These are phyloP conservation scores for Gasterosteus aculeatus DNA, from an alignment of 2,113 vertebrate genomes.

Conservation along the genomic window DNA sequence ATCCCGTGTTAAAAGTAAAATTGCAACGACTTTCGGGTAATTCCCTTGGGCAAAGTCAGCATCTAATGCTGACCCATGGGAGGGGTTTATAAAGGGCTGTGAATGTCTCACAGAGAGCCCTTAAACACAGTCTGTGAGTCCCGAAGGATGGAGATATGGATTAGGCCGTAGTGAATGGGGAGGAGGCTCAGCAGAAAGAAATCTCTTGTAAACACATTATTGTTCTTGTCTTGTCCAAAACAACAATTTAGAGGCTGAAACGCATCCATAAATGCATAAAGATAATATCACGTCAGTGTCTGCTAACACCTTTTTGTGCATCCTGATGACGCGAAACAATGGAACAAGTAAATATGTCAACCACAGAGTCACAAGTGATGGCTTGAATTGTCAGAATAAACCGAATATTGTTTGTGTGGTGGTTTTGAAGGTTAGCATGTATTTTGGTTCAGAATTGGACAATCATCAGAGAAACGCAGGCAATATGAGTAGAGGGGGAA, in stretches of 20 bases:
- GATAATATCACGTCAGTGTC: constrained; percentile 55
- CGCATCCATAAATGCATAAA: constrained; percentile 68
- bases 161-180: constrained; percentile 20
- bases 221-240: constrained; percentile 52
- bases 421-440: neutral
- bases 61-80: too few relatives aligned
- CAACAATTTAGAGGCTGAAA: constrained; percentile 35
- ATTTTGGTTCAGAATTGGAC: neutral
- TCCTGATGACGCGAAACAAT: constrained; percentile 38
- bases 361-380: neutral
- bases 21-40: too few relatives aligned
- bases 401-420: too few relatives aligned
- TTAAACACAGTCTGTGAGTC: too few relatives aligned
- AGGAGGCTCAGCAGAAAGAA: constrained; percentile 43
- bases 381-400: neutral
- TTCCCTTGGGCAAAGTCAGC: too few relatives aligned
- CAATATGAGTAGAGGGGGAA: neutral
- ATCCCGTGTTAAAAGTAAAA: too few relatives aligned
- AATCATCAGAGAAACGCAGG: neutral
- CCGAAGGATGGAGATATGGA: too few relatives aligned
- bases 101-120: too few relatives aligned
- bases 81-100: too few relatives aligned
- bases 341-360: constrained; percentile 9
- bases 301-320: constrained; percentile 49
- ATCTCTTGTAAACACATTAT: constrained; percentile 65